phyloP scores from a whole-genome alignment of 92 coral and sea anemone genomes.

The Epizoanthus illoricatus region DNA sequence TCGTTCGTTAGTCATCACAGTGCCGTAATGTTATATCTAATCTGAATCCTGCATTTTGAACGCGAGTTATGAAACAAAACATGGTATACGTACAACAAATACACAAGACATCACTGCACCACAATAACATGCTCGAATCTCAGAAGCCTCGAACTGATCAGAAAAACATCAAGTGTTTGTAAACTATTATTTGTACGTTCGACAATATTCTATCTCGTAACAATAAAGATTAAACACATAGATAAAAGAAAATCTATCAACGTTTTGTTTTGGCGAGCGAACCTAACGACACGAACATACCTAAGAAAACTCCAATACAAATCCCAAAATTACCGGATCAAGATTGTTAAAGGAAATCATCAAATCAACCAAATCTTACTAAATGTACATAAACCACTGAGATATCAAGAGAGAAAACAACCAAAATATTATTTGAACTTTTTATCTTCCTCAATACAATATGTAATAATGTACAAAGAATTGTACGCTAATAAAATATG shows the following conservation, averaged over 20 bases:
- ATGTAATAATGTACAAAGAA: not conserved
- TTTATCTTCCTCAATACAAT: slow-evolving; percentile 12
- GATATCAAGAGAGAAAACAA: slow-evolving; percentile 16
- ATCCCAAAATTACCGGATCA: slow-evolving; percentile 20
- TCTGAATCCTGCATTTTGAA: not conserved
- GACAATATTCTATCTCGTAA: slow-evolving; percentile 11
- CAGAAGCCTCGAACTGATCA: not conserved
- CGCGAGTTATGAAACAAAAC: not conserved
- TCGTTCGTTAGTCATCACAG: not conserved
- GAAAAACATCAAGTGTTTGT: not conserved
- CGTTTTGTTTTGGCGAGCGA: not conserved
- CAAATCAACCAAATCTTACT: not conserved
- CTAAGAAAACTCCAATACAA: not conserved
- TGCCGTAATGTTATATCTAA: not conserved
- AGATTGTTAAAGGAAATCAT: not conserved
- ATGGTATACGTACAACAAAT: too few relatives aligned
- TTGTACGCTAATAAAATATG: not conserved
- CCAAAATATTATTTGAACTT: slow-evolving; percentile 19
- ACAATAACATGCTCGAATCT: not conserved
- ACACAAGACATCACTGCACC: too few relatives aligned
- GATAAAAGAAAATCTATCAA: slow-evolving; percentile 4
- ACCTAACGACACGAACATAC: not conserved
- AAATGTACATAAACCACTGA: not conserved
- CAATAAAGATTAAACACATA: slow-evolving; percentile 35
- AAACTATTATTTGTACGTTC: slow-evolving; percentile 6